Conservation (phyloP, 2,797 vertebrate species). For the Sebastolobus altivelis region DNA sequence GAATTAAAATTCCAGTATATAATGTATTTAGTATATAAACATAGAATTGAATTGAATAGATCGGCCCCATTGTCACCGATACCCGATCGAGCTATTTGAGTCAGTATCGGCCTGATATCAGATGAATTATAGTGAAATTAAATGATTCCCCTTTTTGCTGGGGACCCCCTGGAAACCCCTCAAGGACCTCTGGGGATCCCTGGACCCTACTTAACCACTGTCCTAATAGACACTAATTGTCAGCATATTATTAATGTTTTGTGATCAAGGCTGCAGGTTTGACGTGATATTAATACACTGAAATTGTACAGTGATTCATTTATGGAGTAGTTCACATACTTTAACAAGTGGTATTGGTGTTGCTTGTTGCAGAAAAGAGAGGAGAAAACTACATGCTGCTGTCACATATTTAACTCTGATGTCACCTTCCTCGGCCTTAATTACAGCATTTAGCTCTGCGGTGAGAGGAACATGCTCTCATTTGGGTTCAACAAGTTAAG, state of each 20-base stretch:
- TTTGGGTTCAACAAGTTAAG: neutral
- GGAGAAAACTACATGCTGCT: neutral
- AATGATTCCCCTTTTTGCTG: too few species aligned
- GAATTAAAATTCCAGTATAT: too few species aligned
- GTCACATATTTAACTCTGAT: neutral
- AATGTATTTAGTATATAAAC: too few species aligned
- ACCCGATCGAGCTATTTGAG: too few species aligned
- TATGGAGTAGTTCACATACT: neutral
- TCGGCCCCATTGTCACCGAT: too few species aligned
- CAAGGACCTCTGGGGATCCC: too few species aligned
- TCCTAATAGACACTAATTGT: neutral
- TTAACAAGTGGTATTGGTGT: neutral
- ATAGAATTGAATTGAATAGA: too few species aligned
- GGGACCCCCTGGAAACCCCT: too few species aligned
- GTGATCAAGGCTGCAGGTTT: constrained; percentile 1
- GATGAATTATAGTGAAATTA: too few species aligned
- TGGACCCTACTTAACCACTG: too few species aligned
- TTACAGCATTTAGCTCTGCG: constrained; percentile 5
- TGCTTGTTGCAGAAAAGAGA: neutral
- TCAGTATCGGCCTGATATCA: too few species aligned
- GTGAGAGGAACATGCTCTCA: constrained; percentile 28
- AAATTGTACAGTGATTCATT: neutral
- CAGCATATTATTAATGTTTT: neutral
- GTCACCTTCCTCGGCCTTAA: neutral
- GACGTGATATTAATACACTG: neutral